Percentiles rank a stretch among this genome's conserved stretches.
These are phyloP conservation scores for Pseudolaguvia tuberculata DNA, from an alignment of 2,113 vertebrate genomes.

Conservation along the genomic window DNA sequence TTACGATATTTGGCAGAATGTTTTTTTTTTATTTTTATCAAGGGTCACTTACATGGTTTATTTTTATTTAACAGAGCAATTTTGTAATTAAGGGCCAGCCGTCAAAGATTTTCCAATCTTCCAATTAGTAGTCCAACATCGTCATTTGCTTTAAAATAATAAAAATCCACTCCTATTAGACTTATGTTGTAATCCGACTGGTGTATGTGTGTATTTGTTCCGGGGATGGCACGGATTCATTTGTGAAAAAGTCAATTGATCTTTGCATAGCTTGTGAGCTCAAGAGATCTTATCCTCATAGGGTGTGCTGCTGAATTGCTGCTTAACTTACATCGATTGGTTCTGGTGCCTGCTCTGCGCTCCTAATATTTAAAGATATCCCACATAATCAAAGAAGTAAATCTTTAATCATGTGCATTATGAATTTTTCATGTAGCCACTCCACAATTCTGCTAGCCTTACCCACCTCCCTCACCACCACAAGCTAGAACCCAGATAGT, in stretches of 20 bases:
- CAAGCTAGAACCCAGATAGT: slow-evolving; percentile 11
- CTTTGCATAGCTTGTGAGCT: slow-evolving; percentile 33
- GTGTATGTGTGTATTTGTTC: slow-evolving; percentile 23
- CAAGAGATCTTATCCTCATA: slow-evolving; percentile 33
- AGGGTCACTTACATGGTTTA: too few relatives aligned
- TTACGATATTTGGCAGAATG: too few relatives aligned
- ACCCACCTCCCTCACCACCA: not conserved
- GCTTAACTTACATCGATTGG: slow-evolving; percentile 42
- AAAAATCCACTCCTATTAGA: not conserved
- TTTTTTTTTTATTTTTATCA: too few relatives aligned
- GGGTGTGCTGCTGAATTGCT: slow-evolving; percentile 32
- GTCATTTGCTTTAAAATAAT: not conserved
- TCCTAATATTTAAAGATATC: slow-evolving; percentile 33
- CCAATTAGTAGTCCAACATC: too few relatives aligned
- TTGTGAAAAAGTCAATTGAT: slow-evolving; percentile 37
- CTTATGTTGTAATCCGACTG: slow-evolving; percentile 1
- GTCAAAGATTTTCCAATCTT: too few relatives aligned
- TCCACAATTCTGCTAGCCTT: slow-evolving; percentile 11
- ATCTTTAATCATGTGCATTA: slow-evolving; percentile 38
- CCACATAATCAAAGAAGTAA: slow-evolving; percentile 33
- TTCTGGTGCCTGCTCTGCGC: not conserved
- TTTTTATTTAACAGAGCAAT: too few relatives aligned
- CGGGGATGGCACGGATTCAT: slow-evolving; percentile 28
- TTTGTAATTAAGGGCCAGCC: too few relatives aligned
- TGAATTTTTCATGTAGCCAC: slow-evolving; percentile 28